Evolutionary conservation across 2,797 vertebrate genomes (phyloP).

Genomic region (Chelmon rostratus): DNA sequence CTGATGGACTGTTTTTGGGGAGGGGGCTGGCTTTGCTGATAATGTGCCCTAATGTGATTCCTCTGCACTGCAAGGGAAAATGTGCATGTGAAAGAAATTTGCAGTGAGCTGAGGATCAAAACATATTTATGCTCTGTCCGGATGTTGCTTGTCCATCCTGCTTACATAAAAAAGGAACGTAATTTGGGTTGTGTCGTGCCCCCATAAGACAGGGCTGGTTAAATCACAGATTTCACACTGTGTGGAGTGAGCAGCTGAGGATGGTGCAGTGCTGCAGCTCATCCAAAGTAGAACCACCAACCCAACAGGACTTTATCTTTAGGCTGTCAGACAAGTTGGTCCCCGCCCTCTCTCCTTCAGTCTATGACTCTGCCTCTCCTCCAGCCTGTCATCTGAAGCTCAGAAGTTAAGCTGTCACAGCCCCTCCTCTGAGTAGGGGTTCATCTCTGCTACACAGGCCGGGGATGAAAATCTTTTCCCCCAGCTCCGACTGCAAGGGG

Average conservation of each 20-base stretch:
- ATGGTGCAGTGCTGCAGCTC: slow-evolving; percentile 13
- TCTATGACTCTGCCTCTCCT: neutral
- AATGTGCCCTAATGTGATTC: slow-evolving; percentile 32
- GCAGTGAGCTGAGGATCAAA: slow-evolving; percentile 51
- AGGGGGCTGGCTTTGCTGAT: slow-evolving; percentile 3
- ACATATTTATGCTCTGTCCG: slow-evolving; percentile 51
- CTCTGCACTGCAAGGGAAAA: slow-evolving; percentile 32
- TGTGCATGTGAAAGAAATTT: slow-evolving; percentile 48
- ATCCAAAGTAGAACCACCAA: neutral
- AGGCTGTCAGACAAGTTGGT: slow-evolving; percentile 34
- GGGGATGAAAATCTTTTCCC: slow-evolving; percentile 17
- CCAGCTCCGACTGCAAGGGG: neutral
- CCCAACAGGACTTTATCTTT: slow-evolving; percentile 35
- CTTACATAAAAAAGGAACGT: slow-evolving; percentile 53
- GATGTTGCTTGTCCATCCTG: slow-evolving; percentile 48
- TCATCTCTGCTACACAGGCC: slow-evolving; percentile 19
- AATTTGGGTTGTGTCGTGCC: slow-evolving; percentile 23
- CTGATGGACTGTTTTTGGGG: neutral
- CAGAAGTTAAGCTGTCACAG: slow-evolving; percentile 37
- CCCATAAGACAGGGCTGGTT: slow-evolving; percentile 26
- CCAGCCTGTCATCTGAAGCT: slow-evolving; percentile 34
- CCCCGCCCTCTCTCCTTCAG: neutral
- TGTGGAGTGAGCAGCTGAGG: neutral
- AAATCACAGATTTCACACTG: slow-evolving; percentile 22
- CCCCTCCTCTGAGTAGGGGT: slow-evolving; percentile 30